phyloP scores from a whole-genome alignment of 1,140 invertebrate genomes.

The Leptinotarsa lineolata region DNA sequence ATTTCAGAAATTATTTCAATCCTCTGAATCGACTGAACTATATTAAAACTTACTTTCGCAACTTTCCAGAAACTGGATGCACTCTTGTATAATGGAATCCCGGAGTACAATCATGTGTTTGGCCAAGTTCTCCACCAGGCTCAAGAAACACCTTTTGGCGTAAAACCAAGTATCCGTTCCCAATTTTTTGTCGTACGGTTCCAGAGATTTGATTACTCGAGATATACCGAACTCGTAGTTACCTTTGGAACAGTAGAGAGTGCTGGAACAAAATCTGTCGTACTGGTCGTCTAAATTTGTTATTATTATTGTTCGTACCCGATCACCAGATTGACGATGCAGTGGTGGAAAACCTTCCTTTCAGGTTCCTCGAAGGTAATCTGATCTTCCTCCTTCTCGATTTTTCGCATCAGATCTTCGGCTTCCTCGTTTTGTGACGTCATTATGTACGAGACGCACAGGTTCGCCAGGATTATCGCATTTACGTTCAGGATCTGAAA shows the following conservation, averaged over 20 bases:
- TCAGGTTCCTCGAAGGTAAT: slow-evolving; percentile 91
- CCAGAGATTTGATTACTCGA: slow-evolving; percentile 94
- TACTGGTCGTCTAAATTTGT: neutral
- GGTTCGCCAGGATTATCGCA: slow-evolving; percentile 95
- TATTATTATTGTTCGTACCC: slow-evolving; percentile 60
- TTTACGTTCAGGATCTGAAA: slow-evolving; percentile 88
- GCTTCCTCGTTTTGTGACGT: slow-evolving; percentile 98
- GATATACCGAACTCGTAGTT: slow-evolving; percentile 99
- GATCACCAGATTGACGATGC: slow-evolving; percentile 98
- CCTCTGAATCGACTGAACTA: neutral
- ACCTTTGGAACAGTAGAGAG: slow-evolving; percentile 97
- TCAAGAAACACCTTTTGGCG: slow-evolving; percentile 92
- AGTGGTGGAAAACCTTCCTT: slow-evolving; percentile 95
- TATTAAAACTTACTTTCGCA: slow-evolving; percentile 68
- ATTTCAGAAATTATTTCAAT: too few relatives aligned
- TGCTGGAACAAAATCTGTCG: slow-evolving; percentile 59
- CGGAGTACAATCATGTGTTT: slow-evolving; percentile 90
- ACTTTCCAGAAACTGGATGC: slow-evolving; percentile 89
- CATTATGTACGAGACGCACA: slow-evolving; percentile 99
- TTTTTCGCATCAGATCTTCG: slow-evolving; percentile 97
- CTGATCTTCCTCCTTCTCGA: slow-evolving; percentile 97
- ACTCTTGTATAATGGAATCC: slow-evolving; percentile 88
- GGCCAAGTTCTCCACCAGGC: slow-evolving; percentile 88
- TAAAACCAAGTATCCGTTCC: slow-evolving; percentile 98
- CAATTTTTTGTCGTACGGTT: slow-evolving; percentile 94